Percentiles rank a stretch among this genome's conserved stretches.
phyloP scores from a whole-genome alignment of 2,888 invertebrate genomes.

The Aelia acuminata region DNA sequence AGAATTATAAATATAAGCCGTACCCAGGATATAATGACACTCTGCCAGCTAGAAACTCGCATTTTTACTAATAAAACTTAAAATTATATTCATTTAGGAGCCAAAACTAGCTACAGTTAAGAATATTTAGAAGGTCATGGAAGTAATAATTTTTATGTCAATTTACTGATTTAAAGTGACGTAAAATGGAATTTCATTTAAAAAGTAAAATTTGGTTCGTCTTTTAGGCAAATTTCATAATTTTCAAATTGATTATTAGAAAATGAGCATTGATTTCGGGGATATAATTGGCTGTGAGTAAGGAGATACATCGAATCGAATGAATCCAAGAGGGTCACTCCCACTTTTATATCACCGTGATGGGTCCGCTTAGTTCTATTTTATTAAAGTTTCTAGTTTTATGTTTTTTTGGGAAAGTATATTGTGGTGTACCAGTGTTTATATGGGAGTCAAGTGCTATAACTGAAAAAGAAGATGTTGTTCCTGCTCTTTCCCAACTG shows the following conservation, averaged over 20 bases:
- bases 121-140: conserved; percentile 19
- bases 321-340: conserved; percentile 46
- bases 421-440: conserved; percentile 65
- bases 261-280: neutral
- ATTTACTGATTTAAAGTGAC: neutral
- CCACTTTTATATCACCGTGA: conserved; percentile 41
- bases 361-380: neutral
- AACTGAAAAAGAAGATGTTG: conserved; percentile 63
- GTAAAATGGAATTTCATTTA: neutral
- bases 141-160: neutral
- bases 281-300: conserved; percentile 1
- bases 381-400: conserved; percentile 8
- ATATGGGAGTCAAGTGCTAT: conserved; percentile 65
- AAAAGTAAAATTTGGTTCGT: neutral
- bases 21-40: conserved; percentile 57
- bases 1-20: neutral
- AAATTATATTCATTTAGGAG: conserved; percentile 40
- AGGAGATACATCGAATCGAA: conserved; percentile 5
- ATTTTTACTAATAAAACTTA: conserved; percentile 50
- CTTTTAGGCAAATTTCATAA: neutral
- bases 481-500: conserved; percentile 65
- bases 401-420: conserved; percentile 40
- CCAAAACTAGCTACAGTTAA: conserved; percentile 45
- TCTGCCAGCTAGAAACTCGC: conserved; percentile 55
- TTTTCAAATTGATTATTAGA: neutral